Percentiles rank a stretch among this genome's conserved stretches.
These are phyloP conservation scores for Euphonia xanthogaster DNA, from an alignment of 2,797 vertebrate species.

Conservation along the genomic window DNA sequence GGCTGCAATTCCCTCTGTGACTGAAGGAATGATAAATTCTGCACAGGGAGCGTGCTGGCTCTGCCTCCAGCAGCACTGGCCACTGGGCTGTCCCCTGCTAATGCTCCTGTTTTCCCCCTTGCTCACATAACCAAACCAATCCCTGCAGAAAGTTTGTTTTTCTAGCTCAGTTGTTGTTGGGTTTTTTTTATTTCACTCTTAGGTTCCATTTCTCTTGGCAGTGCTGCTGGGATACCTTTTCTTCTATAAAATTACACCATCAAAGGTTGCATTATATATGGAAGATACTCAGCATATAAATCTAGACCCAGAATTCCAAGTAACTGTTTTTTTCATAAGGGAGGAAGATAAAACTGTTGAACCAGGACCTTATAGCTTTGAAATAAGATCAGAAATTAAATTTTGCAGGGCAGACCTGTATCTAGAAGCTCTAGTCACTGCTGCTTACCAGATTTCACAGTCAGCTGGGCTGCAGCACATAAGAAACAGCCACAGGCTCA, in stretches of 20 bases:
- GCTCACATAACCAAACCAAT: accelerated
- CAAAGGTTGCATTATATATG: neutral
- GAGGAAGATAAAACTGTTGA: neutral
- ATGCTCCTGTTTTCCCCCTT: neutral
- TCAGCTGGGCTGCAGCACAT: neutral
- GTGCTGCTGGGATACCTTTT: neutral
- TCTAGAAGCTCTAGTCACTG: neutral
- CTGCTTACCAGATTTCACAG: neutral
- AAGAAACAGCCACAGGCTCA: accelerated
- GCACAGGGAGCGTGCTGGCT: accelerated
- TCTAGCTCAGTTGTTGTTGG: neutral
- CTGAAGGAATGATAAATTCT: neutral
- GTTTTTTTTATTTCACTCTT: neutral
- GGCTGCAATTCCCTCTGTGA: neutral
- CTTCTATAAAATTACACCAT: neutral
- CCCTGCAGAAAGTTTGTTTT: neutral
- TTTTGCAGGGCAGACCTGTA: neutral
- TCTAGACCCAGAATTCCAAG: neutral
- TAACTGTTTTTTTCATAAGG: neutral
- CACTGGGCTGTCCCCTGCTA: neutral
- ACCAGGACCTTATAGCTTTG: neutral
- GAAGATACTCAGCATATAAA: neutral
- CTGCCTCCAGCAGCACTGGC: neutral
- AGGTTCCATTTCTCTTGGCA: neutral
- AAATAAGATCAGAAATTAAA: neutral